Evolutionary conservation across 64 coral and sea anemone species (phyloP).

Genomic region (Montipora sp.): DNA sequence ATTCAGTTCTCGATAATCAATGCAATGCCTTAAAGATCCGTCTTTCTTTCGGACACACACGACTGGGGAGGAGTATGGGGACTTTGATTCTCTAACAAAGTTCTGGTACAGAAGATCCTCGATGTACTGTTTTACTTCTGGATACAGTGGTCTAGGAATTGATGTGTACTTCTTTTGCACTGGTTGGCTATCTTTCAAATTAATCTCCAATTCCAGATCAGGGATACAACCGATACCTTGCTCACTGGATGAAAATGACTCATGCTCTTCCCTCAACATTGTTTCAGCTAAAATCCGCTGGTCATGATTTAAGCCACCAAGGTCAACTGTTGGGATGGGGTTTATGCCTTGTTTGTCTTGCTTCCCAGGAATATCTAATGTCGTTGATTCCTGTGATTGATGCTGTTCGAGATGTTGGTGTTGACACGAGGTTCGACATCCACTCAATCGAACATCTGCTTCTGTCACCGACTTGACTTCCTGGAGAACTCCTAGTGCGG

Average conservation of each 20-base stretch:
- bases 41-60: no score
- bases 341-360: background rate
- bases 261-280: slow-evolving; percentile 38
- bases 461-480: slow-evolving; percentile 21
- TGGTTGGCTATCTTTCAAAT: slow-evolving; percentile 5
- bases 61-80: slow-evolving; percentile 7
- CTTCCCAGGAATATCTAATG: background rate
- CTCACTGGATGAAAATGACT: slow-evolving; percentile 28
- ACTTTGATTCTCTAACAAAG: slow-evolving; percentile 45
- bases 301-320: background rate
- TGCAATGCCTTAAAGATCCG: slow-evolving; percentile 23
- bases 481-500: slow-evolving; percentile 23
- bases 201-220: slow-evolving; percentile 43
- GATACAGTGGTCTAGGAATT: slow-evolving; percentile 30
- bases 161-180: slow-evolving; percentile 60
- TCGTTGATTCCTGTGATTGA: background rate
- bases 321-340: background rate
- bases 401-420: background rate
- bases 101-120: slow-evolving; percentile 15
- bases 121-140: slow-evolving; percentile 38
- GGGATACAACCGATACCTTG: slow-evolving; percentile 26
- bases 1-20: slow-evolving; percentile 61
- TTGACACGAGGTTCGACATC: background rate
- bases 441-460: slow-evolving; percentile 32
- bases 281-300: background rate